Evolutionary conservation across 1,140 invertebrate genomes (phyloP).

Genomic region (Calliopsis andreniformis): DNA sequence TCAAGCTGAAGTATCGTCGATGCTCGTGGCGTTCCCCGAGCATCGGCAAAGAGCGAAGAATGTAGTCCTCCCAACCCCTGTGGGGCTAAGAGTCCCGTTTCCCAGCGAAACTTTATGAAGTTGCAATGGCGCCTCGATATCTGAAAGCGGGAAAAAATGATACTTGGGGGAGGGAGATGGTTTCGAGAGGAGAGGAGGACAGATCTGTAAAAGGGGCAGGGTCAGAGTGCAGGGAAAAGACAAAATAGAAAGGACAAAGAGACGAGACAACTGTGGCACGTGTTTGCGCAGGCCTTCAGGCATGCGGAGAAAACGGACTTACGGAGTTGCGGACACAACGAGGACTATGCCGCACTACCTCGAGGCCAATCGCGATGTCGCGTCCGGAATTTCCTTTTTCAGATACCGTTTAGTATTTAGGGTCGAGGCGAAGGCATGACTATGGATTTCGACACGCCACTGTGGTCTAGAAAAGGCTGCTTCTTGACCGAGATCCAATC

Average conservation of each 20-base stretch:
- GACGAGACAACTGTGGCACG: conserved; percentile 31
- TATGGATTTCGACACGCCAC: no score
- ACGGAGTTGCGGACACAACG: conserved; percentile 28
- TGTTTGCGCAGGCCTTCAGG: conserved; percentile 43
- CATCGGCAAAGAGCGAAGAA: conserved; percentile 25
- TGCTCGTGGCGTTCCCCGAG: not conserved
- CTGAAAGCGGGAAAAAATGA: conserved; percentile 56
- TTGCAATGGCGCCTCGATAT: conserved; percentile 22
- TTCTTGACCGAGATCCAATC: no score
- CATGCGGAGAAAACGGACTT: conserved; percentile 34
- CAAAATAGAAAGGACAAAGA: conserved; percentile 26
- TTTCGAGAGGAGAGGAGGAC: not conserved
- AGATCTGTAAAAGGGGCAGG: conserved; percentile 26
- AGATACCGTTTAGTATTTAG: no score
- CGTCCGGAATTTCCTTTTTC: no score
- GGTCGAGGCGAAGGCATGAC: no score
- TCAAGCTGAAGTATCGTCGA: not conserved
- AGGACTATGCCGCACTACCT: conserved; percentile 34
- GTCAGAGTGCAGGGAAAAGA: conserved; percentile 40
- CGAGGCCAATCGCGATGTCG: conserved; percentile 67
- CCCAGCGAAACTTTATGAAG: conserved; percentile 5
- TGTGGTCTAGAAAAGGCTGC: no score
- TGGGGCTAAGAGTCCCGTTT: conserved; percentile 46
- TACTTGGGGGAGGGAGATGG: conserved; percentile 27
- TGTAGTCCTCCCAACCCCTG: conserved; percentile 59